Evolutionary conservation across 1,140 invertebrate species (phyloP).

Genomic region (Hylaeus volcanicus): DNA sequence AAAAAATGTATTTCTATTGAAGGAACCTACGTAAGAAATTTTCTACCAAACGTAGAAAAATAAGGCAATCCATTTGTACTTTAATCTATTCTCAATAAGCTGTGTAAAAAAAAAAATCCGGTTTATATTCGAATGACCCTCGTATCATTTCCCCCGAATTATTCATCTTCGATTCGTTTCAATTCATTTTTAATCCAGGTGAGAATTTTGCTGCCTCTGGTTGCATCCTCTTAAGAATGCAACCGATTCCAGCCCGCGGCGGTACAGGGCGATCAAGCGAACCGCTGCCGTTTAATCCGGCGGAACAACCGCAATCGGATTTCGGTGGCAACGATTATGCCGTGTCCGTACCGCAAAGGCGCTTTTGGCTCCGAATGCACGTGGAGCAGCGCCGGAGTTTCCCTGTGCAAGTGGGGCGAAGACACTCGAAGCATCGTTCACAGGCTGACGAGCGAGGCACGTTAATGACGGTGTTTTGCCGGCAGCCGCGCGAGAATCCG

Average conservation of each 20-base stretch:
- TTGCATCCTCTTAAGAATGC: neutral
- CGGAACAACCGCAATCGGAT: constrained; percentile 63
- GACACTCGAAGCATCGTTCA: constrained; percentile 57
- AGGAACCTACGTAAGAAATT: too few species aligned
- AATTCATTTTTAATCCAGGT: too few species aligned
- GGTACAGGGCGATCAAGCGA: neutral
- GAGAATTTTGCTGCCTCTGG: too few species aligned
- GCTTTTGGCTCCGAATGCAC: constrained; percentile 53
- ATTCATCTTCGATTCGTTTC: too few species aligned
- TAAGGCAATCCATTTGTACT: too few species aligned
- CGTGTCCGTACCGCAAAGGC: constrained; percentile 53
- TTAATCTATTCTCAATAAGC: too few species aligned
- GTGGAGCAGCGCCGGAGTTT: constrained; percentile 38
- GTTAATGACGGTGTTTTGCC: constrained; percentile 59
- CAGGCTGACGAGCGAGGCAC: constrained; percentile 54
- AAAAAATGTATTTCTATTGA: too few species aligned
- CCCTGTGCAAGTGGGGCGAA: constrained; percentile 43
- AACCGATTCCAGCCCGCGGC: neutral
- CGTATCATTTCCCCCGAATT: too few species aligned
- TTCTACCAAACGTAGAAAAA: too few species aligned
- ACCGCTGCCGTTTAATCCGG: constrained; percentile 29
- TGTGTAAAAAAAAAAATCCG: too few species aligned
- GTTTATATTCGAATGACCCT: too few species aligned
- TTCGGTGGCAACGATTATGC: constrained; percentile 59
- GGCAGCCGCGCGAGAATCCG: constrained; percentile 48